Percentiles rank a stretch among this genome's conserved stretches.
phyloP scores from a whole-genome alignment of 2,888 invertebrate genomes.

The Bibio marci region DNA sequence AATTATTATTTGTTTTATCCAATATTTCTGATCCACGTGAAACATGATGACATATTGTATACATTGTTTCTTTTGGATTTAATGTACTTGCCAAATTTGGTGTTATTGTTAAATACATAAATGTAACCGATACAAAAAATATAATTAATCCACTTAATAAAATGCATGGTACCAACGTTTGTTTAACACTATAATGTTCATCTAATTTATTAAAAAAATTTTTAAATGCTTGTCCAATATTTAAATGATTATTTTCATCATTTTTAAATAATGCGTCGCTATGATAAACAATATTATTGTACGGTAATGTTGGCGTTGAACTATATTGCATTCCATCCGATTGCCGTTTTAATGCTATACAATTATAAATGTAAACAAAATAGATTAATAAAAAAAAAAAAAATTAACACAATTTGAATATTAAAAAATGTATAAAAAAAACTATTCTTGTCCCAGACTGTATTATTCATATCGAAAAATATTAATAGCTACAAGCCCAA shows the following conservation, averaged over 20 bases:
- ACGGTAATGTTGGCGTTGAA: too few relatives aligned
- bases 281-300: slow-evolving; percentile 6
- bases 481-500: too few relatives aligned
- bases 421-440: too few relatives aligned
- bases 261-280: not conserved
- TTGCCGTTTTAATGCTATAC: too few relatives aligned
- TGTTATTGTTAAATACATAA: slow-evolving; percentile 45
- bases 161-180: slow-evolving; percentile 39
- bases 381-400: not conserved
- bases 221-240: slow-evolving; percentile 11
- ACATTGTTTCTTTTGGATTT: slow-evolving; percentile 29
- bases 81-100: slow-evolving; percentile 22
- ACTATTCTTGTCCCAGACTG: too few relatives aligned
- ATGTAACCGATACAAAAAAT: slow-evolving; percentile 47
- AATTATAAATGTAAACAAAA: not conserved
- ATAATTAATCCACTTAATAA: slow-evolving; percentile 40
- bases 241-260: not conserved
- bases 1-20: too few relatives aligned
- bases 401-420: too few relatives aligned
- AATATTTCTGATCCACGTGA: too few relatives aligned
- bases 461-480: too few relatives aligned
- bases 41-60: slow-evolving; percentile 39
- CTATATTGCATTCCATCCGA: too few relatives aligned
- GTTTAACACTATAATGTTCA: slow-evolving; percentile 18
- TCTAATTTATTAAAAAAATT: slow-evolving; percentile 14